Base-by-base conservation (phyloP, 2,797 vertebrate species). In the Sebastiscus tertius region DNA sequence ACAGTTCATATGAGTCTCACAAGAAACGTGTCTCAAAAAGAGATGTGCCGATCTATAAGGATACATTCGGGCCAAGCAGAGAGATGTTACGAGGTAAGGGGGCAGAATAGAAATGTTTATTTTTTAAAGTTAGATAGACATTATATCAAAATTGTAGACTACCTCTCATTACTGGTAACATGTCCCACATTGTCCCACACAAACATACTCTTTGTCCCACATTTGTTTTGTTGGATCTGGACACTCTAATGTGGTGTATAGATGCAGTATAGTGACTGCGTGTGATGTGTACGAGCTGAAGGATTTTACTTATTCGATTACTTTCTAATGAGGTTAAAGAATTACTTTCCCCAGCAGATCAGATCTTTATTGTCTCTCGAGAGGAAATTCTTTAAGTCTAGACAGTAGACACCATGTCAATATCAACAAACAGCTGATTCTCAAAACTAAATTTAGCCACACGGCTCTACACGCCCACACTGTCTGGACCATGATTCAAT, bases 391-490 rank as follows among this genome's bases (percentile, higher is more conserved):
- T 22, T 69, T 6, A 27, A 71, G 12, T 61, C n/a, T 52, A 42
- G 58, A 85, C 31, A 58, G 13, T 39, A 36, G 58, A 83, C 33
- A 67, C 13, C 22, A 13, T 6, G 8, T 24, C 52, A 71, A 18
- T 33, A 64, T 58, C 27, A 69, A 75, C 26, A 61, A 68, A 65
- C 27, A 55, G 55, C 59, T 75, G 54, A 80, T 55, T 58, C 14
- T 68, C 10, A 2, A 46, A 56, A 14, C 27, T 42, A 26, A 18
- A 73, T 54, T 63, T 46, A 61, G 49, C 58, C 39, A n/a, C 49
- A n/a, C 11, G 10, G 33, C 61, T 81, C 16, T n/a, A 6, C 46
- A 69, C 20, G 72, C 22, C 26, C 16, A 56, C 59, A 33, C 52
- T 27, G 22, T 66, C 29, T 34, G 39, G 24, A 68, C 13, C 6